Evolutionary conservation across 2,888 invertebrate species (phyloP).

Genomic region (Atrina japonica): DNA sequence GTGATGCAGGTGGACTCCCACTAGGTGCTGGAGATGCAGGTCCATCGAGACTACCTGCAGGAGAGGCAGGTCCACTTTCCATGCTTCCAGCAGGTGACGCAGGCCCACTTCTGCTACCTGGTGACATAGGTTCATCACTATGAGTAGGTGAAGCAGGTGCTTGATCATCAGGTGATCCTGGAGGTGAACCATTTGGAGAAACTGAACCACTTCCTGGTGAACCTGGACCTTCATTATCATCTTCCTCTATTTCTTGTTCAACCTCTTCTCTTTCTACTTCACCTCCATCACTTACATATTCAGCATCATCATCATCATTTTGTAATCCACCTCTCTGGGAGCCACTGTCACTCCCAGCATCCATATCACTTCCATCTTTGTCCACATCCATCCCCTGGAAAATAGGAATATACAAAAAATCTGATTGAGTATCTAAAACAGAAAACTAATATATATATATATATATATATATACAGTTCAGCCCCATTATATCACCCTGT

Average conservation of each 20-base stretch:
- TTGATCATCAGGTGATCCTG: constrained; percentile 20
- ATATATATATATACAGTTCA: too few species aligned
- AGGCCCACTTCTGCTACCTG: constrained; percentile 36
- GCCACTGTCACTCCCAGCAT: constrained; percentile 32
- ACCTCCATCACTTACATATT: constrained; percentile 58
- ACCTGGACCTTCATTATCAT: constrained; percentile 46
- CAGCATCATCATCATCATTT: constrained; percentile 42
- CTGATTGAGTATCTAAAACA: too few species aligned
- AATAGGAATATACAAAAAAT: background rate
- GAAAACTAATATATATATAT: background rate
- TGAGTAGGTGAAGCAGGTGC: constrained; percentile 7
- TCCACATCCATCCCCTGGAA: constrained; percentile 29
- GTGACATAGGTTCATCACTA: constrained; percentile 38
- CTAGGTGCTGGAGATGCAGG: constrained; percentile 45
- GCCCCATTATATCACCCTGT: too few species aligned
- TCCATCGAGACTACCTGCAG: constrained; percentile 17
- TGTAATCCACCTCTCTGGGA: constrained; percentile 24
- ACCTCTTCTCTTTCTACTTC: constrained; percentile 55
- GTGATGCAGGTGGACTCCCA: constrained; percentile 43
- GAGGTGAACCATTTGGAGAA: constrained; percentile 39
- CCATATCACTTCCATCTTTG: constrained; percentile 15
- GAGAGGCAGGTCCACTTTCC: constrained; percentile 40
- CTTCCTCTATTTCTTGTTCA: constrained; percentile 49
- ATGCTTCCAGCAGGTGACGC: constrained; percentile 35
- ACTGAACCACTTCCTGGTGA: constrained; percentile 39